These are phyloP conservation scores for Athripsodes cinereus DNA, from an alignment of 2,888 invertebrate species.

Conservation along the genomic window DNA sequence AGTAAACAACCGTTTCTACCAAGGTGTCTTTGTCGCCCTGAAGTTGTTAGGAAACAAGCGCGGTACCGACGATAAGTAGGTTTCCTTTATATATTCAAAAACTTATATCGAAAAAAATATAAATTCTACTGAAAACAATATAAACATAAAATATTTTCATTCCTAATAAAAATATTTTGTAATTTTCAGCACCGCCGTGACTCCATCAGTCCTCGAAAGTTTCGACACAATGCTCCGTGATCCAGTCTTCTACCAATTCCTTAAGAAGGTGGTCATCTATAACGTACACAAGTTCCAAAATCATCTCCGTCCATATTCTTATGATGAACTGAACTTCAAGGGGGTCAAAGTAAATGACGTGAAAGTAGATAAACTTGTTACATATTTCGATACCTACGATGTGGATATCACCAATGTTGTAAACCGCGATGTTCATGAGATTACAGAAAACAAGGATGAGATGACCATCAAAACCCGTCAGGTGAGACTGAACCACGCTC, in stretches of 20 bases:
- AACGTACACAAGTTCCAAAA: constrained; percentile 55
- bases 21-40: constrained; percentile 52
- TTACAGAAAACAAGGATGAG: constrained; percentile 37
- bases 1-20: constrained; percentile 56
- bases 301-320: constrained; percentile 54
- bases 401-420: constrained; percentile 55
- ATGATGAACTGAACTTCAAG: constrained; percentile 53
- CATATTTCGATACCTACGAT: constrained; percentile 62
- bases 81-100: too few species aligned
- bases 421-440: constrained; percentile 41
- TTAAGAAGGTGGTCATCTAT: constrained; percentile 53
- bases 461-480: constrained; percentile 54
- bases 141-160: background rate
- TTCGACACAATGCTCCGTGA: constrained; percentile 64
- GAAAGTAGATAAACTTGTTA: constrained; percentile 57
- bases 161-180: background rate
- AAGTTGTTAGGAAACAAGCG: constrained; percentile 36
- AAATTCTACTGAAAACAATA: background rate
- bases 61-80: constrained; percentile 31
- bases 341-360: constrained; percentile 59
- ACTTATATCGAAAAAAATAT: too few species aligned
- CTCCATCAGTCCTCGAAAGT: constrained; percentile 55
- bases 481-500: constrained; percentile 63
- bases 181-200: constrained; percentile 37
- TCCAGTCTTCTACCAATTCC: constrained; percentile 65